A percentile compares a stretch with the other conserved stretches of the same genome.
Evolutionary conservation across 2,888 invertebrate species (phyloP).

Genomic region (Diplolepis rosae): DNA sequence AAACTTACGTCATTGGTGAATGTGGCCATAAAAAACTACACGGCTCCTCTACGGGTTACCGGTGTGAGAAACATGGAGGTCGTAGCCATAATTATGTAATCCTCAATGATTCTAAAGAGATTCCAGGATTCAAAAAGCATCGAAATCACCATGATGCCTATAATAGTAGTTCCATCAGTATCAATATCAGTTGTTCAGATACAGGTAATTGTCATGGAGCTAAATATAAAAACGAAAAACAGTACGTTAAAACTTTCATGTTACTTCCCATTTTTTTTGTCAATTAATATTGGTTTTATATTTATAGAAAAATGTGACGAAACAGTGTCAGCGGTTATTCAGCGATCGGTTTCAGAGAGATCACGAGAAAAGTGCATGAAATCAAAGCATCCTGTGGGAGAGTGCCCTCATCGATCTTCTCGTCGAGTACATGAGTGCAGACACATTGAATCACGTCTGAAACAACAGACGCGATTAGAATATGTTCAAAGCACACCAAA

Average conservation of each 20-base stretch:
- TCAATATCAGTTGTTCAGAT: slow-evolving; percentile 67
- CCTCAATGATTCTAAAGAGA: slow-evolving; percentile 65
- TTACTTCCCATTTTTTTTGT: too few relatives aligned
- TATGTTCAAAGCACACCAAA: slow-evolving; percentile 80
- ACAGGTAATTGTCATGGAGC: slow-evolving; percentile 55
- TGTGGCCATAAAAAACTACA: slow-evolving; percentile 67
- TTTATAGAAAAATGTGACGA: slow-evolving; percentile 68
- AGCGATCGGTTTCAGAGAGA: slow-evolving; percentile 75
- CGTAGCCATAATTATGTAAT: slow-evolving; percentile 59
- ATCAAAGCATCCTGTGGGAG: slow-evolving; percentile 54
- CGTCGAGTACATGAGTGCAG: slow-evolving; percentile 61
- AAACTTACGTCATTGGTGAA: slow-evolving; percentile 65
- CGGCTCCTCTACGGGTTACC: slow-evolving; percentile 61
- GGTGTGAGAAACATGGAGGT: slow-evolving; percentile 68
- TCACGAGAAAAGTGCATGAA: slow-evolving; percentile 70
- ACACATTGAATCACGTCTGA: slow-evolving; percentile 66
- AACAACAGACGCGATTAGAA: slow-evolving; percentile 69
- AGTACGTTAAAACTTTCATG: too few relatives aligned
- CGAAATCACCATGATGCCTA: slow-evolving; percentile 61
- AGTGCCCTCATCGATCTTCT: slow-evolving; percentile 64
- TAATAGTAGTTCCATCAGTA: slow-evolving; percentile 70
- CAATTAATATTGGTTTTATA: too few relatives aligned
- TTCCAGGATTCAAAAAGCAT: slow-evolving; percentile 55
- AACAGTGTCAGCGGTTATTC: slow-evolving; percentile 68
- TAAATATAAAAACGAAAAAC: too few relatives aligned